phyloP scores from a whole-genome alignment of 2,888 invertebrate genomes.

The Andrena hattorfiana region DNA sequence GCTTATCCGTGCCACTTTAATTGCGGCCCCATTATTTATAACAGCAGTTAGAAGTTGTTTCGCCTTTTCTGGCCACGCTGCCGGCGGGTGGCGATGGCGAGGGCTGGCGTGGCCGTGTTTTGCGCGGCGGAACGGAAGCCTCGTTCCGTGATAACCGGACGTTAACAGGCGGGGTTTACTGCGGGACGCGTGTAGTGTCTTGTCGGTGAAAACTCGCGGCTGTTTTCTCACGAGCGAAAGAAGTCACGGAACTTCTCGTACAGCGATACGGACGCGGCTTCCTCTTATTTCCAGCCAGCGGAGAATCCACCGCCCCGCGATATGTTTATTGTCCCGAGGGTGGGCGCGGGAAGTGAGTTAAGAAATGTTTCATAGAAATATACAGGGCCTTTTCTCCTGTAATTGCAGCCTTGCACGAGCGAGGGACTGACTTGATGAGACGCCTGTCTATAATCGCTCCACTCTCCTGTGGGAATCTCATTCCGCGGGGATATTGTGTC shows the following conservation, averaged over 20 bases:
- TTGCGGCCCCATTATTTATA: constrained; percentile 79
- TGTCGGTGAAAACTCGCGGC: constrained; percentile 50
- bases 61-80: constrained; percentile 30
- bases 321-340: constrained; percentile 1
- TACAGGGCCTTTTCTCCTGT: too few species aligned
- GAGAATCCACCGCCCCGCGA: not conserved
- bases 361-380: not conserved
- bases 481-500: not conserved
- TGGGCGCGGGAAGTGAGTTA: not conserved
- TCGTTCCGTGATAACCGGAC: constrained; percentile 58
- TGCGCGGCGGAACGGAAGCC: constrained; percentile 31
- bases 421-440: not conserved
- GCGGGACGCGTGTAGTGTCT: constrained; percentile 32
- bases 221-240: constrained; percentile 44
- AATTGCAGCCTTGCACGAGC: too few species aligned
- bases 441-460: not conserved
- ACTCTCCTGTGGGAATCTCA: not conserved
- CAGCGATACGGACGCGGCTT: not conserved
- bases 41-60: constrained; percentile 68
- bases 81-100: not conserved
- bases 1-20: constrained; percentile 67
- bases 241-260: constrained; percentile 32
- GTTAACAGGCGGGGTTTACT: constrained; percentile 51
- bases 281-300: not conserved
- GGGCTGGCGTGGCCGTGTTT: constrained; percentile 17